phyloP scores from a whole-genome alignment of 2,797 vertebrate genomes.

The Melanotaenia pygmaea region DNA sequence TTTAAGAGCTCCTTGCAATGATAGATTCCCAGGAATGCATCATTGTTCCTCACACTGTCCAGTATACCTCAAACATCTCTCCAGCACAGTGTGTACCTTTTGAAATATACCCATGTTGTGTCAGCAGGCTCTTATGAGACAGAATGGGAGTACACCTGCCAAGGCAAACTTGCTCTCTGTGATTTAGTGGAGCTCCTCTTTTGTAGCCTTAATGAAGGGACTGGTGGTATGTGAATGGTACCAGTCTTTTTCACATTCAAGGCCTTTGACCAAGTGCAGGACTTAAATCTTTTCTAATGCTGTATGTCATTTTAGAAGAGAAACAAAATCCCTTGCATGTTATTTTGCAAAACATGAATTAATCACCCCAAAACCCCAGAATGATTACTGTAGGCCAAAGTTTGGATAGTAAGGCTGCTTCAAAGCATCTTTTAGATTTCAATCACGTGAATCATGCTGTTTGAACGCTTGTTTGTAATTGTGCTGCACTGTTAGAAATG shows the following conservation, averaged over 20 bases:
- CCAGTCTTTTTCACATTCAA: conserved; percentile 79
- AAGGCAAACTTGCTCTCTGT: conserved; percentile 61
- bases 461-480: conserved; percentile 26
- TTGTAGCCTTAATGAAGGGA: conserved; percentile 80
- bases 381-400: conserved; percentile 20
- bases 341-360: conserved; percentile 35
- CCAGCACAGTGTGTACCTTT: conserved; percentile 41
- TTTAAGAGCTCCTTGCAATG: conserved; percentile 35
- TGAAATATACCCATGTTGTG: conserved; percentile 69
- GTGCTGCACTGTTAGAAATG: conserved; percentile 30
- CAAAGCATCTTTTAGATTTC: conserved; percentile 11
- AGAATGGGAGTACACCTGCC: conserved; percentile 76
- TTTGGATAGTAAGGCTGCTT: conserved; percentile 6
- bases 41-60: conserved; percentile 50
- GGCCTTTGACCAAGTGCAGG: conserved; percentile 71
- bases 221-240: conserved; percentile 78
- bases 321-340: conserved; percentile 51
- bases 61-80: conserved; percentile 44
- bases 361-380: conserved; percentile 33
- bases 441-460: background rate
- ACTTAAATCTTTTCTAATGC: conserved; percentile 66
- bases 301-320: conserved; percentile 55
- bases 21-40: conserved; percentile 38
- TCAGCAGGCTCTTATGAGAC: conserved; percentile 56
- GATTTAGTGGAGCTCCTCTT: conserved; percentile 77